Evolutionary conservation across 2,888 invertebrate species (phyloP).

Genomic region (Acronicta leporina): DNA sequence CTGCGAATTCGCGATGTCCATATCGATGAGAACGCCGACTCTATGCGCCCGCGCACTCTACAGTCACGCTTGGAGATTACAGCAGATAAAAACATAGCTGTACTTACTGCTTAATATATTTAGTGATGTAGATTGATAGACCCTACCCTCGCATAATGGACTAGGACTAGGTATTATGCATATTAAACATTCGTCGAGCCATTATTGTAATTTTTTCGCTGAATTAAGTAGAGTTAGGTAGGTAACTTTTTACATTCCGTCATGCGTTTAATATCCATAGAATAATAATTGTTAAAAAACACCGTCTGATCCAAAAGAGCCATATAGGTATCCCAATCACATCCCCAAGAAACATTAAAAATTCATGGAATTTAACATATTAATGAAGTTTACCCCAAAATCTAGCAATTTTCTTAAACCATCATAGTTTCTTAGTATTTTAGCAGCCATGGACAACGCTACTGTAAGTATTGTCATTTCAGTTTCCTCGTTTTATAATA

Average conservation of each 20-base stretch:
- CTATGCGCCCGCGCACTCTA: conserved; percentile 66
- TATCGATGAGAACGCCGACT: conserved; percentile 61
- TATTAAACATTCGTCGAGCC: conserved; percentile 13
- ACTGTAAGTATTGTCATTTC: too few relatives aligned
- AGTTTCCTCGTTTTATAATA: too few relatives aligned
- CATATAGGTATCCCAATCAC: too few relatives aligned
- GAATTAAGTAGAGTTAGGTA: conserved; percentile 8
- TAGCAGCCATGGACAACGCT: too few relatives aligned
- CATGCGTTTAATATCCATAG: conserved; percentile 2
- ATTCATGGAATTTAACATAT: too few relatives aligned
- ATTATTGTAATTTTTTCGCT: conserved; percentile 15
- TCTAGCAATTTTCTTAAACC: too few relatives aligned
- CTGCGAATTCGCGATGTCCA: conserved; percentile 64
- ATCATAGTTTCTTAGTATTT: too few relatives aligned
- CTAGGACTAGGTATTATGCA: conserved; percentile 4
- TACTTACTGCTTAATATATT: conserved; percentile 26
- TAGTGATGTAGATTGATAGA: conserved; percentile 39
- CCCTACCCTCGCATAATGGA: conserved; percentile 16
- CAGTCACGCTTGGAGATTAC: conserved; percentile 39
- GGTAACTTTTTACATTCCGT: not conserved
- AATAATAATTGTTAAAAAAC: too few relatives aligned
- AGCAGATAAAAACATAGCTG: conserved; percentile 40
- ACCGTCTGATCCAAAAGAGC: too few relatives aligned
- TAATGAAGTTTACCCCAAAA: too few relatives aligned
- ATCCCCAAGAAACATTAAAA: too few relatives aligned